A percentile compares a stretch with the other conserved stretches of the same genome.
These are phyloP conservation scores for Prunella strophiata DNA, from an alignment of 2,797 vertebrate genomes.

Conservation along the genomic window DNA sequence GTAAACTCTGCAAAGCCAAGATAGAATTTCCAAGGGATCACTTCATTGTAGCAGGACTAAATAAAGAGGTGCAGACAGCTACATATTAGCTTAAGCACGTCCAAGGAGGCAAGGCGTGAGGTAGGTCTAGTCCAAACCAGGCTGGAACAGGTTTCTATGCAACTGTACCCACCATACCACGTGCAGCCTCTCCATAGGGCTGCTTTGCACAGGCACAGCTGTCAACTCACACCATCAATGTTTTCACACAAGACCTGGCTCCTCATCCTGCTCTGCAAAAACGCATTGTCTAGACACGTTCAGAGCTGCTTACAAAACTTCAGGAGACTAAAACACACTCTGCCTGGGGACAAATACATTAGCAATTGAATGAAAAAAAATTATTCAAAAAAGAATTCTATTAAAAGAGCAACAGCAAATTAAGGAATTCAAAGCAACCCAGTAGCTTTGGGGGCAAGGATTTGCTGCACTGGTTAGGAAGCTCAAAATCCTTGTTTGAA, in stretches of 20 bases:
- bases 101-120: background rate
- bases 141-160: background rate
- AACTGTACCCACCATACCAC: background rate
- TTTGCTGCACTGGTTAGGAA: background rate
- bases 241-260: background rate
- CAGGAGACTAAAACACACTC: background rate
- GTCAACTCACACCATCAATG: rapidly evolving
- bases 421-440: background rate
- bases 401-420: background rate
- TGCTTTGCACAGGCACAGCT: background rate
- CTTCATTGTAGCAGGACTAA: background rate
- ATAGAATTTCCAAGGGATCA: background rate
- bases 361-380: background rate
- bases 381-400: background rate
- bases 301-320: background rate
- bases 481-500: background rate
- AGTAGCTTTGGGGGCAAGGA: background rate
- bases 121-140: background rate
- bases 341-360: background rate
- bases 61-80: constrained; percentile 9
- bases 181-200: background rate
- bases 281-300: background rate
- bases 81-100: background rate
- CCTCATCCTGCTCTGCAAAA: background rate
- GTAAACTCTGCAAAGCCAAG: background rate